Base-by-base conservation (phyloP, 2,113 vertebrate species). In the Heloderma charlesbogerti region DNA sequence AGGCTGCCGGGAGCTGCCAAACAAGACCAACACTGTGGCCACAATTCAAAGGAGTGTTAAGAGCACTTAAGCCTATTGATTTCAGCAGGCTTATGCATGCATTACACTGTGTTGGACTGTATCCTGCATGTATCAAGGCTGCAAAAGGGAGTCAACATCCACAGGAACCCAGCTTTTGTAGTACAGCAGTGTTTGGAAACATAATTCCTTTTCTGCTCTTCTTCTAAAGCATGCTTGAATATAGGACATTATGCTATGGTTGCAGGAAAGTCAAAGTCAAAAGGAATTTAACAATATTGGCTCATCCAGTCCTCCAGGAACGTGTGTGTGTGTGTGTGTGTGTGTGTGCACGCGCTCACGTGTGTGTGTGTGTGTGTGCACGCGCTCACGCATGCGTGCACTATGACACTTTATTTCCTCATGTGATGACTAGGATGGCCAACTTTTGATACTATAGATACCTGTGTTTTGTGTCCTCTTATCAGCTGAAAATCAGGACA, bases 1-100 rank as follows among this genome's bases (percentile, higher is more conserved):
- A 31, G 54, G 83, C 83, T 72, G 84, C 20, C 51, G 81, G 74
- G 40, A 84, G 83, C 25, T 89, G 87, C 51, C 75, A 92, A 63
- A 72, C 48, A 79, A 60, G 48, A 45, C 29, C 37, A n/a, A 31
- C 22, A 75, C n/a, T 71, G 74, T 79, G 60, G 63, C 45, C 89
- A 86, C 74, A 71, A 79, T 71, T 48, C 74, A 86, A 45, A 40
- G 45, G 37, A 63, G 88, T 78, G 22, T 78, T 48, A 84, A 86
- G n/a, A 79, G 45, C 27, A 15, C 16, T 3, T 79, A 69, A 54
- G 34, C 9, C 60, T 79, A 79, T 90, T 79, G 74, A 80, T 86
- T 71, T 79, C 18, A 54, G 43, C 54, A 43, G 43, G 0, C n/a
- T 86, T 45, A 29, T 16, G 29, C 22, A 66, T 12, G 4, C 78